Percentiles rank a stretch among this genome's conserved stretches.
Conservation (phyloP, 2,113 vertebrate genomes). For the Pandion haliaetus region DNA sequence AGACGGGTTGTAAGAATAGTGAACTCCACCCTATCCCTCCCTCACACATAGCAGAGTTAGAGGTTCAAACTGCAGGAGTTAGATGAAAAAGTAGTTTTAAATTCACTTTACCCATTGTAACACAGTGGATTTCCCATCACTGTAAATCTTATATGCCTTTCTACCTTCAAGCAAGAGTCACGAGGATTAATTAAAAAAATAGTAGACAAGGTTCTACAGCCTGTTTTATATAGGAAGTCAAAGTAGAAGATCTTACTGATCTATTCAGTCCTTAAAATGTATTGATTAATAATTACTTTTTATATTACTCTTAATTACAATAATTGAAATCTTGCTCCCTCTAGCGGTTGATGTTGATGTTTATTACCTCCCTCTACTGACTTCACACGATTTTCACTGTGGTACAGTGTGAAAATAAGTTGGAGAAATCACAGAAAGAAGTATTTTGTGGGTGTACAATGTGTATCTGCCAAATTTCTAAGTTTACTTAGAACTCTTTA, state of each 20-base stretch:
- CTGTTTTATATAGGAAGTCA: background rate
- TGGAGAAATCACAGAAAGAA: background rate
- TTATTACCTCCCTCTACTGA: background rate
- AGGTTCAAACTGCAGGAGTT: background rate
- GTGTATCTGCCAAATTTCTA: background rate
- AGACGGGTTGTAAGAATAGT: background rate
- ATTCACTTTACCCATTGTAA: background rate
- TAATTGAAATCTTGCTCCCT: slow-evolving; percentile 11
- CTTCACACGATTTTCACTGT: background rate
- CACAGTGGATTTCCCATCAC: background rate
- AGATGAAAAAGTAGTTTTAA: background rate
- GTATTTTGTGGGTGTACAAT: background rate
- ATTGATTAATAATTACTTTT: background rate
- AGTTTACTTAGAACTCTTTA: background rate
- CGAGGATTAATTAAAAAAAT: background rate
- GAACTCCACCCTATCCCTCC: background rate
- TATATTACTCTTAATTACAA: background rate
- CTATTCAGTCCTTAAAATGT: background rate
- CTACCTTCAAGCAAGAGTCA: background rate
- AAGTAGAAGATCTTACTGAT: background rate
- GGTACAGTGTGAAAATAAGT: background rate
- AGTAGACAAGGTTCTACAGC: background rate
- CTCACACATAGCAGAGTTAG: background rate
- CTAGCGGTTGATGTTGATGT: background rate
- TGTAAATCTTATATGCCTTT: background rate